phyloP scores from a whole-genome alignment of 1,140 invertebrate species.

The Ptiloglossa arizonensis region DNA sequence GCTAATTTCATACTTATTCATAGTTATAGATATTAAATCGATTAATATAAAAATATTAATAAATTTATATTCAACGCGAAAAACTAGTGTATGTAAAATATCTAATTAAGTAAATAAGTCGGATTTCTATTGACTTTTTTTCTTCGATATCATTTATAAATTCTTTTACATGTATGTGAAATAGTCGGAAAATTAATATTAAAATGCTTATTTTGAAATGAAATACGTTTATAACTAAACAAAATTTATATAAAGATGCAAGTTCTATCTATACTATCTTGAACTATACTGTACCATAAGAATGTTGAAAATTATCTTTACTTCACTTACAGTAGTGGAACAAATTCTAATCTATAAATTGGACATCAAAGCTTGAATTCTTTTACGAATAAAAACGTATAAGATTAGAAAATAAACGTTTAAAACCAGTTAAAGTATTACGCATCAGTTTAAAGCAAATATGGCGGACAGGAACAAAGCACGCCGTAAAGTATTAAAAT shows the following conservation, averaged over 20 bases:
- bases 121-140: too few species aligned
- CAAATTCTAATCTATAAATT: neutral
- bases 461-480: constrained; percentile 15
- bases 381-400: neutral
- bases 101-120: neutral
- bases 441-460: constrained; percentile 10
- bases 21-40: too few species aligned
- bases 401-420: neutral
- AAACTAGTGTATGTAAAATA: neutral
- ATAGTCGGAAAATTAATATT: too few species aligned
- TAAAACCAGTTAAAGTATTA: neutral
- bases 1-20: too few species aligned
- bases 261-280: too few species aligned
- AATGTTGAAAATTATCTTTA: neutral
- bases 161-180: too few species aligned
- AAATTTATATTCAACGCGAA: neutral
- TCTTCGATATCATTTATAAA: too few species aligned
- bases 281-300: neutral
- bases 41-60: neutral
- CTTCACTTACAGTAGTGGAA: neutral
- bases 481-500: neutral
- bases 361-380: neutral
- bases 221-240: too few species aligned
- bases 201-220: too few species aligned
- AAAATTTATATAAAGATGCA: too few species aligned